Base-by-base conservation (phyloP, 2,888 invertebrate species). In the Trilocha varians region DNA sequence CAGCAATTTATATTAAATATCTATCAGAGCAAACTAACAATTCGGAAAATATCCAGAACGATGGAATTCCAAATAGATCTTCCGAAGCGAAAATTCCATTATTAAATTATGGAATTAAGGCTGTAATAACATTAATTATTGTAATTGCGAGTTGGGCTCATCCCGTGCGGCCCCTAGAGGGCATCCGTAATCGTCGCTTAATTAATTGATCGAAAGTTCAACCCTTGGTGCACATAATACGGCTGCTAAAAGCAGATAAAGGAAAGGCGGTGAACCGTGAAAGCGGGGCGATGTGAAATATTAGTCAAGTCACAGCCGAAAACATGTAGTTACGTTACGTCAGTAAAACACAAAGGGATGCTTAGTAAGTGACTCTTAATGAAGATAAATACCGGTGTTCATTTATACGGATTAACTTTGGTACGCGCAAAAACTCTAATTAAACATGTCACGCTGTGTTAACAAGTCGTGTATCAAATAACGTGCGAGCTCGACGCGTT, bases 191-290 rank as follows among this genome's bases (percentile, higher is more conserved):
- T 78, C 78, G 77, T 68, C 69, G 70, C 65, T 68, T 80, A 84
- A 85, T 84, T 83, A 85, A 85, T 84, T 82, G 82, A 85, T 85
- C 70, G 82, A 82, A 83, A 83, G 70, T 79, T 80, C 71, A 78
- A 69, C 79, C 80, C 78, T 70, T 69, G 60, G 71, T 70, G 75
- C 78, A 74, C 73, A 76, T 78, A 78, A 77, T 78, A 78, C 64
- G 76, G 66, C 76, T 78, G 82, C 77, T 75, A 68, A 70, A 70
- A 61, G 57, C 64, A 78, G 82, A 83, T 83, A 83, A 82, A 83
- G 77, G 77, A 66, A 69, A 73, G 55, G 68, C 78, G 74, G 55
- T 70, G 70, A 73, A 64, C 74, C 78, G 80, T 76, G 74, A 77
- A 83, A 80, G 66, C 72, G 69, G 74, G 66, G 65, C 57, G 70